A percentile compares a stretch with the other conserved stretches of the same genome.
phyloP scores from a whole-genome alignment of 2,113 vertebrate genomes.

The Barnardius zonarius region DNA sequence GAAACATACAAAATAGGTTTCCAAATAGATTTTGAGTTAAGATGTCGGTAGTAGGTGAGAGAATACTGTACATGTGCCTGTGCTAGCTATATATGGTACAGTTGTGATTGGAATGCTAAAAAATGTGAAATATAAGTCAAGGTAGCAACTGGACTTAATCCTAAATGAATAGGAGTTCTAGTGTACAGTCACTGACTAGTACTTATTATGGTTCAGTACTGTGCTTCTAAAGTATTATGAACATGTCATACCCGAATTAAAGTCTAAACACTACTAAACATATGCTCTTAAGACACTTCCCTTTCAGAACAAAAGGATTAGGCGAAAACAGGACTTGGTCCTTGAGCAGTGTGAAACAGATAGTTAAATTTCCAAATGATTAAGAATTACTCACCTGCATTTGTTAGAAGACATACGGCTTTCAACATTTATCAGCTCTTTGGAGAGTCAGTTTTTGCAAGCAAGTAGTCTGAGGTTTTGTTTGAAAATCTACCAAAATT shows the following conservation, averaged over 20 bases:
- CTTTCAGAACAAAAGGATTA: background rate
- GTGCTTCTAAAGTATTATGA: background rate
- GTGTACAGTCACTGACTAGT: background rate
- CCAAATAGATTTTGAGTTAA: background rate
- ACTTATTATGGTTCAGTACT: background rate
- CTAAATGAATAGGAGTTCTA: background rate
- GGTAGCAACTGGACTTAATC: background rate
- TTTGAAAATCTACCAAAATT: background rate
- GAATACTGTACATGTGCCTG: background rate
- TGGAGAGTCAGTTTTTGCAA: background rate
- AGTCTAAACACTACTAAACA: background rate
- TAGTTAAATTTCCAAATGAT: background rate
- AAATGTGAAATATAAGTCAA: background rate
- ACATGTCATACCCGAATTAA: background rate
- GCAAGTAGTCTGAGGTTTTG: background rate
- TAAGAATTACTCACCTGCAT: background rate
- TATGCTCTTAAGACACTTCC: background rate
- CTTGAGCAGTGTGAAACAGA: background rate
- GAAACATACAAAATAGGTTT: background rate
- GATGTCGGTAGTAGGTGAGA: background rate
- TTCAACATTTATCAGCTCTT: background rate
- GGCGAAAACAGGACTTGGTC: background rate
- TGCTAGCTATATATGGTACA: background rate
- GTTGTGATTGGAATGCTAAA: background rate
- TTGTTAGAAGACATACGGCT: background rate